phyloP scores from a whole-genome alignment of 2,888 invertebrate genomes.

The Scaptomyza tumidula region DNA sequence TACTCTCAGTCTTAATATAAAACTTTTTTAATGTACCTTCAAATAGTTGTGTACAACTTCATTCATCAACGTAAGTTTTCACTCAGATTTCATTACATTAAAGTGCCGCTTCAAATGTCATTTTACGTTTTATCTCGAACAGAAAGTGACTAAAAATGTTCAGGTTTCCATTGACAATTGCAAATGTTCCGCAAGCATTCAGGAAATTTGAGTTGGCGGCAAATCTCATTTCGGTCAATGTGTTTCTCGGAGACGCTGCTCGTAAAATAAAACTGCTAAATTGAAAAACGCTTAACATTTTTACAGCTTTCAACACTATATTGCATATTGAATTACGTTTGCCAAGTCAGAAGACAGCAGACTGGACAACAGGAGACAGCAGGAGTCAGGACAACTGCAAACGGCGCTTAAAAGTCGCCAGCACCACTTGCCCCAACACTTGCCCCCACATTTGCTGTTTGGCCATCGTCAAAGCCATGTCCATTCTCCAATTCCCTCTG shows the following conservation, averaged over 20 bases:
- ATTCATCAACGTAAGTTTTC: neutral
- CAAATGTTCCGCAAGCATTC: slow-evolving; percentile 59
- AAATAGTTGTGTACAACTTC: neutral
- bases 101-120: slow-evolving; percentile 9
- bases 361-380: slow-evolving; percentile 2
- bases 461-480: slow-evolving; percentile 45
- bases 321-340: slow-evolving; percentile 77
- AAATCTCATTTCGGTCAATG: slow-evolving; percentile 68
- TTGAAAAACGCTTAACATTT: slow-evolving; percentile 80
- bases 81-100: slow-evolving; percentile 7
- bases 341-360: slow-evolving; percentile 16
- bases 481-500: slow-evolving; percentile 44
- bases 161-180: slow-evolving; percentile 17
- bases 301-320: slow-evolving; percentile 76
- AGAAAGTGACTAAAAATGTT: slow-evolving; percentile 8
- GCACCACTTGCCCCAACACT: slow-evolving; percentile 12
- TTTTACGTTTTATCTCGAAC: neutral
- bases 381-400: slow-evolving; percentile 49
- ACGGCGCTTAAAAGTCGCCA: slow-evolving; percentile 50
- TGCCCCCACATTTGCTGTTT: slow-evolving; percentile 17
- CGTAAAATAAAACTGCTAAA: slow-evolving; percentile 74
- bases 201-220: slow-evolving; percentile 65
- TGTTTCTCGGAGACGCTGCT: slow-evolving; percentile 27
- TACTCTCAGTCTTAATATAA: neutral
- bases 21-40: neutral